Base-by-base conservation (phyloP, 1,140 invertebrate species). In the Hylaeus anthracinus region DNA sequence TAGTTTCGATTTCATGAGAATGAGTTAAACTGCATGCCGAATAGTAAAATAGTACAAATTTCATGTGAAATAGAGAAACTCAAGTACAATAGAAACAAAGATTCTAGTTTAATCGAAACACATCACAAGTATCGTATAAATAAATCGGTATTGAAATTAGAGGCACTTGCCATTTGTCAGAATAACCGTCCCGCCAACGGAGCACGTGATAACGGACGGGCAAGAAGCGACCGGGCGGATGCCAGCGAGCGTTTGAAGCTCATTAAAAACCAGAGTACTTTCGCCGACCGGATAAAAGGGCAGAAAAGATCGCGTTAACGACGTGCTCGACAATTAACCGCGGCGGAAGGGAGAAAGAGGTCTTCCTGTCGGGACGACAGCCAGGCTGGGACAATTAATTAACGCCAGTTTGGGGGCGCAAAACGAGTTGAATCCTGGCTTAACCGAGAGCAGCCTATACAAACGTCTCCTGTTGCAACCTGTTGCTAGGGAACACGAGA, bases 351-450 rank as follows among this genome's bases (percentile, higher is more conserved):
- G 12, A 43, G 26, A 53, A 56, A 64, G 72, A 66, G 79, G 51
- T 66, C 67, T 69, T 85, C 84, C 67, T 76, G 61, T 58, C 67
- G 71, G 82, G 79, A 71, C 85, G 71, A 79, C 81, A 51, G 63
- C 63, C 82, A 79, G 61, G 56, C 67, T 48, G 80, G 73, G 73
- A 86, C 84, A 83, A 87, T 87, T 91, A 92, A 92, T 92, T 92
- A 91, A 92, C 90, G 85, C 85, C 84, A 87, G 90, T 92, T 89
- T 82, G 87, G 26, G 87, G 88, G 88, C 84, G 88, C 83, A 90
- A 51, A 92, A 92, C 90, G 91, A 92, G 89, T 91, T 89, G 87
- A 88, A 91, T 88, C 73, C 75, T 75, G 75, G 79, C 86, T 85
- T 76, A 87, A 26, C 65, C 56, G 61, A 58, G 60, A 72, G 45